Conservation (phyloP, 1,140 invertebrate species). For the Drosophila tsacasi region DNA sequence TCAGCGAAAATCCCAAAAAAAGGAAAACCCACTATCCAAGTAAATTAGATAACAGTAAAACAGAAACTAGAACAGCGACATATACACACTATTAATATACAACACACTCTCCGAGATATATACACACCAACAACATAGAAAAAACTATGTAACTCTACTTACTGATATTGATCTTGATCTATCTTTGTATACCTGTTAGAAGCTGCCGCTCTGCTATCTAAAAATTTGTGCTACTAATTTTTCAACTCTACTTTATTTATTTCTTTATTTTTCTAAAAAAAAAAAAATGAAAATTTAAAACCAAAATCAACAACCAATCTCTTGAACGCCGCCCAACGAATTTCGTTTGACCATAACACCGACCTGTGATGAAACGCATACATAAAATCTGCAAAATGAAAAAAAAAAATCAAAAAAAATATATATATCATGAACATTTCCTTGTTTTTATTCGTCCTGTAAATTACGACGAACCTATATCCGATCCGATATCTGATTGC, state of each 20-base stretch:
- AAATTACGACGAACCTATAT: slow-evolving; percentile 45
- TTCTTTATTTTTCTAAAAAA: slow-evolving; percentile 70
- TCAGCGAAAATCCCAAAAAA: slow-evolving; percentile 11
- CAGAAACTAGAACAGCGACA: slow-evolving; percentile 30
- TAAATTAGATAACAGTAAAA: slow-evolving; percentile 24
- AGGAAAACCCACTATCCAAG: background rate
- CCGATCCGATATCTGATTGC: slow-evolving; percentile 46
- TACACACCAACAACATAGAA: slow-evolving; percentile 30
- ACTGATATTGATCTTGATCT: slow-evolving; percentile 61
- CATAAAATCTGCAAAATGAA: slow-evolving; percentile 34
- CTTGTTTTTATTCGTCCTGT: slow-evolving; percentile 33
- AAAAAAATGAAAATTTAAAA: slow-evolving; percentile 37
- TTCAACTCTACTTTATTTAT: slow-evolving; percentile 72
- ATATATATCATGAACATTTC: slow-evolving; percentile 38
- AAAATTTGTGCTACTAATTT: slow-evolving; percentile 74
- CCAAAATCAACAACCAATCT: slow-evolving; percentile 46
- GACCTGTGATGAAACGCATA: slow-evolving; percentile 49
- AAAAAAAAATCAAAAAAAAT: slow-evolving; percentile 32
- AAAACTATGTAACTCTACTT: slow-evolving; percentile 38
- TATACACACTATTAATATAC: slow-evolving; percentile 8
- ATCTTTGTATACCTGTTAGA: slow-evolving; percentile 55
- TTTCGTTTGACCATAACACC: slow-evolving; percentile 38
- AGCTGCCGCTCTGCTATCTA: slow-evolving; percentile 22
- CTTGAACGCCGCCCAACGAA: slow-evolving; percentile 59
- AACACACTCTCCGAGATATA: slow-evolving; percentile 21